These are phyloP conservation scores for Drosophila baimaii DNA, from an alignment of 1,140 invertebrate genomes.

Conservation along the genomic window DNA sequence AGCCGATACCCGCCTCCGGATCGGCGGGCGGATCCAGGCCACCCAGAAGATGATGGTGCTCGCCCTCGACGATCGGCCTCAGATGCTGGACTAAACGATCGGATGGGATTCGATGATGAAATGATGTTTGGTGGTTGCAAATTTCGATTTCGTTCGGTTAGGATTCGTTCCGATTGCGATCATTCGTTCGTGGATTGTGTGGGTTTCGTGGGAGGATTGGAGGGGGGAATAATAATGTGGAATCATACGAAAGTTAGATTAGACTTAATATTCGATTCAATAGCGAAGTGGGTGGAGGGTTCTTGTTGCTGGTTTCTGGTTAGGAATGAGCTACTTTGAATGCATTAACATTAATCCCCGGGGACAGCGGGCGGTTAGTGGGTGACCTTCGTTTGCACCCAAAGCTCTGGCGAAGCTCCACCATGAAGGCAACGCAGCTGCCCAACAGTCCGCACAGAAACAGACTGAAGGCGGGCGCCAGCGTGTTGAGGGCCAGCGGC, in stretches of 20 bases:
- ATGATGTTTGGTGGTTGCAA: slow-evolving; percentile 43
- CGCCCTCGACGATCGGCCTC: slow-evolving; percentile 80
- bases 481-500: slow-evolving; percentile 35
- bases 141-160: slow-evolving; percentile 41
- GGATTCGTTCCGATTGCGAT: slow-evolving; percentile 35
- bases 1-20: slow-evolving; percentile 7
- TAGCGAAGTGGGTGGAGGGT: background rate
- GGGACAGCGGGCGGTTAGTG: slow-evolving; percentile 38
- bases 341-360: slow-evolving; percentile 48
- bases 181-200: slow-evolving; percentile 32
- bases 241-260: slow-evolving; percentile 54
- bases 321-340: slow-evolving; percentile 64
- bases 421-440: slow-evolving; percentile 50
- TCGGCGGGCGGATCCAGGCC: slow-evolving; percentile 58
- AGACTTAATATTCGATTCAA: slow-evolving; percentile 38
- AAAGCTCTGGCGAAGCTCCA: slow-evolving; percentile 43
- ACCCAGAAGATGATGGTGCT: slow-evolving; percentile 59
- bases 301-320: slow-evolving; percentile 27
- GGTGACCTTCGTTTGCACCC: slow-evolving; percentile 30
- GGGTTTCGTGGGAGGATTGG: too few species aligned
- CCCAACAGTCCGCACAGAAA: slow-evolving; percentile 49
- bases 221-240: slow-evolving; percentile 26
- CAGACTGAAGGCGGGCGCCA: slow-evolving; percentile 44
- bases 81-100: slow-evolving; percentile 72
- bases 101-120: slow-evolving; percentile 22